Conservation (phyloP, 1,140 invertebrate species). For the Drosophila varians region DNA sequence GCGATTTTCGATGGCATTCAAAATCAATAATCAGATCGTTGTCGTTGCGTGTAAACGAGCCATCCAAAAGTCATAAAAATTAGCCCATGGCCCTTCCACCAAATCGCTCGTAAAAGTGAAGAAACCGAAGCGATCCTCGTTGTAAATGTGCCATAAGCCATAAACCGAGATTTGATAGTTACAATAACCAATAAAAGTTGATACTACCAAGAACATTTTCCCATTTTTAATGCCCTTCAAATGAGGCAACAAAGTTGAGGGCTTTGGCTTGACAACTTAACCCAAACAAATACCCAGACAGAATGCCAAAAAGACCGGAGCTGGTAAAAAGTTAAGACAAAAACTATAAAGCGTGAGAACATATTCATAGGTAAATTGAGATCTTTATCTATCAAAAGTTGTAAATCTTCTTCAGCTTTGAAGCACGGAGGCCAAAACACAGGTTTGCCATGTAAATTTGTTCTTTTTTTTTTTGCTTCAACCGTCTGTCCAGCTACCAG, state of each 20-base stretch:
- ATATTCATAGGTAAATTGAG: slow-evolving; percentile 46
- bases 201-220: slow-evolving; percentile 27
- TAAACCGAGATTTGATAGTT: slow-evolving; percentile 50
- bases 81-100: slow-evolving; percentile 15
- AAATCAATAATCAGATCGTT: slow-evolving; percentile 53
- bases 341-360: slow-evolving; percentile 46
- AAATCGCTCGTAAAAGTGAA: slow-evolving; percentile 27
- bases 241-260: slow-evolving; percentile 41
- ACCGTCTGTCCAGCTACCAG: slow-evolving; percentile 14
- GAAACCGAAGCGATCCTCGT: slow-evolving; percentile 39
- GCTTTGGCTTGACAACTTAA: slow-evolving; percentile 31
- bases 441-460: slow-evolving; percentile 42
- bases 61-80: slow-evolving; percentile 38
- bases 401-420: slow-evolving; percentile 32
- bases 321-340: not conserved
- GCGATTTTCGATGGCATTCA: slow-evolving; percentile 32
- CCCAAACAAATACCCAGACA: slow-evolving; percentile 8
- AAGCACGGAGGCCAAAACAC: slow-evolving; percentile 38
- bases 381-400: slow-evolving; percentile 35
- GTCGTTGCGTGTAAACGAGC: slow-evolving; percentile 45
- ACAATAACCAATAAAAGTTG: slow-evolving; percentile 33
- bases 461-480: not conserved
- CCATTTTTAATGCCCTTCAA: slow-evolving; percentile 27
- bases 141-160: slow-evolving; percentile 40
- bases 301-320: slow-evolving; percentile 23